Evolutionary conservation across 2,113 vertebrate species (phyloP).

Genomic region (Barnardius zonarius): DNA sequence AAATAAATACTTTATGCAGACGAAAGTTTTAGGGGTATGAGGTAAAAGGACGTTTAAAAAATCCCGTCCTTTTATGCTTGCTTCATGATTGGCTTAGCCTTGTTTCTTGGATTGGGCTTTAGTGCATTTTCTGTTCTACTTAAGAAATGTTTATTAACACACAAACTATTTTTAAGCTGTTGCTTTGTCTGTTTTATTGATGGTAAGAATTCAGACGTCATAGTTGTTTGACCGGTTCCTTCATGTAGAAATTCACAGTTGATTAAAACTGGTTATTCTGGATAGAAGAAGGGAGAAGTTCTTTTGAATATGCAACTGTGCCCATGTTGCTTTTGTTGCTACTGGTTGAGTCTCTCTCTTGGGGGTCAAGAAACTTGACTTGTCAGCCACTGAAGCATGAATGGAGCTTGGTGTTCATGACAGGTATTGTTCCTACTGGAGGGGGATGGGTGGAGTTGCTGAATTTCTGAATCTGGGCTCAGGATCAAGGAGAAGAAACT

Average conservation of each 20-base stretch:
- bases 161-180: background rate
- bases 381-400: background rate
- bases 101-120: background rate
- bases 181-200: background rate
- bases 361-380: background rate
- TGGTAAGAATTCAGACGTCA: background rate
- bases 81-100: background rate
- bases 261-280: slow-evolving; percentile 23
- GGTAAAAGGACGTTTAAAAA: background rate
- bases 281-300: background rate
- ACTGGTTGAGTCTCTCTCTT: slow-evolving; percentile 1
- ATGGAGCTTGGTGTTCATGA: background rate
- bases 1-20: background rate
- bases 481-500: background rate
- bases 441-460: background rate
- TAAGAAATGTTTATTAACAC: background rate
- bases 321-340: slow-evolving; percentile 5
- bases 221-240: background rate
- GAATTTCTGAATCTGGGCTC: background rate
- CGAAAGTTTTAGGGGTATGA: background rate
- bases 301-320: background rate
- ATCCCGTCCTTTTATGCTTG: background rate
- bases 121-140: background rate
- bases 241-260: background rate
- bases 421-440: slow-evolving; percentile 13